Percentiles rank a stretch among this genome's conserved stretches.
Conservation (phyloP, 37 sponge, comb jelly and placozoan genomes). For the Theonella swinhoei region DNA sequence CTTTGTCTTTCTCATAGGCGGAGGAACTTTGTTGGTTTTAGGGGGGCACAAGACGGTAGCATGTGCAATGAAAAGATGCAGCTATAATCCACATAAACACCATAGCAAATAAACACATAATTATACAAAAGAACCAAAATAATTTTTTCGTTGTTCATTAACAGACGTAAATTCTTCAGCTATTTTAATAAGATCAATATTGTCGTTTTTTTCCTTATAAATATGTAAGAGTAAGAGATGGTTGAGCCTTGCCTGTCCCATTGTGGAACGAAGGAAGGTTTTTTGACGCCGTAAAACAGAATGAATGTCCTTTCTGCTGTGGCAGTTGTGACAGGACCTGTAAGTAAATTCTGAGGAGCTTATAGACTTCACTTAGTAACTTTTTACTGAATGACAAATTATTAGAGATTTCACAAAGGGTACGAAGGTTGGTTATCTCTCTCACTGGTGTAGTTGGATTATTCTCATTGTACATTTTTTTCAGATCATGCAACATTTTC, state of each 20-base stretch:
- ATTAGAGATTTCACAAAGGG: slow-evolving; percentile 27
- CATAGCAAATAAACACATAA: too few species aligned
- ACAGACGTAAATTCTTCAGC: slow-evolving; percentile 16
- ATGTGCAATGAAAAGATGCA: too few species aligned
- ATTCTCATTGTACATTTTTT: background rate
- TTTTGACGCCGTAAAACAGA: slow-evolving; percentile 33
- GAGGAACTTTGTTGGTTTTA: too few species aligned
- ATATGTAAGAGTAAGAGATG: too few species aligned
- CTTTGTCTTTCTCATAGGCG: too few species aligned
- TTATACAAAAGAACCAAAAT: too few species aligned
- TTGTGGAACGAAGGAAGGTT: too few species aligned
- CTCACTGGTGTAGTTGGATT: background rate
- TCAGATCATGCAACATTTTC: slow-evolving; percentile 20
- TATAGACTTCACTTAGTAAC: too few species aligned
- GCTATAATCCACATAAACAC: too few species aligned
- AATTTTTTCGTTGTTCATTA: slow-evolving; percentile 24
- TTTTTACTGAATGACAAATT: background rate
- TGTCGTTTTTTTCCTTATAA: too few species aligned
- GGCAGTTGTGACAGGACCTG: slow-evolving; percentile 41
- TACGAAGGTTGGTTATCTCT: slow-evolving; percentile 31
- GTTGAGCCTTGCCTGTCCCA: slow-evolving; percentile 26
- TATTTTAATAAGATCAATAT: too few species aligned
- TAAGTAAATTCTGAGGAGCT: slow-evolving; percentile 16
- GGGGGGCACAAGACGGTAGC: too few species aligned
- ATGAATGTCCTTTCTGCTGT: slow-evolving; percentile 67